phyloP scores from a whole-genome alignment of 2,888 invertebrate genomes.

The Xestoiulus laeticollis region DNA sequence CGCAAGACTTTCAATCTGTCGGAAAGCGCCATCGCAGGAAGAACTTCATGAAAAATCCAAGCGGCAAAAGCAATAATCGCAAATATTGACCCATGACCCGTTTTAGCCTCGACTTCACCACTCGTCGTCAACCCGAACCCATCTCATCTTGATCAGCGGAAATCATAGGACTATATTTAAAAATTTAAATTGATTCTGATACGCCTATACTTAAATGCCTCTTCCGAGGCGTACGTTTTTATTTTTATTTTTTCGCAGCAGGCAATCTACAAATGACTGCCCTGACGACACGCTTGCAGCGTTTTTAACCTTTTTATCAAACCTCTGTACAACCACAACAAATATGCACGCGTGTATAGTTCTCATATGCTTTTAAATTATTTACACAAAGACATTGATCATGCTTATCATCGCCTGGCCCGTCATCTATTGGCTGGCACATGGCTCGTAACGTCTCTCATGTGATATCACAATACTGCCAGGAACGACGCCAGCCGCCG shows the following conservation, averaged over 20 bases:
- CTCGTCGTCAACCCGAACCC: conserved; percentile 13
- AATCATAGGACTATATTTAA: conserved; percentile 24
- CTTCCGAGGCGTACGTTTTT: not conserved
- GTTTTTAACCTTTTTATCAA: conserved; percentile 33
- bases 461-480: conserved; percentile 39
- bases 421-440: conserved; percentile 11
- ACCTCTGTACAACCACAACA: conserved; percentile 35
- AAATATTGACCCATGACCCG: conserved; percentile 67
- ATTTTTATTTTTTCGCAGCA: not conserved
- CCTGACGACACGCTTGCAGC: not conserved
- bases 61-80: conserved; percentile 73
- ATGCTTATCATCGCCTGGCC: conserved; percentile 32
- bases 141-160: not conserved
- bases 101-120: conserved; percentile 30
- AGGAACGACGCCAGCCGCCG: conserved; percentile 33
- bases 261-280: not conserved
- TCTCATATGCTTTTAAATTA: conserved; percentile 39
- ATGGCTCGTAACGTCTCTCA: conserved; percentile 20
- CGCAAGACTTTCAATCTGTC: conserved; percentile 68
- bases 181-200: not conserved
- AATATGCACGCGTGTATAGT: conserved; percentile 41
- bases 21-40: conserved; percentile 67
- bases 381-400: conserved; percentile 7
- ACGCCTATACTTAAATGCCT: not conserved
- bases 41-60: conserved; percentile 61